Percentiles rank a stretch among this genome's conserved stretches.
phyloP scores from a whole-genome alignment of 2,797 vertebrate genomes.

The Etheostoma perlongum region DNA sequence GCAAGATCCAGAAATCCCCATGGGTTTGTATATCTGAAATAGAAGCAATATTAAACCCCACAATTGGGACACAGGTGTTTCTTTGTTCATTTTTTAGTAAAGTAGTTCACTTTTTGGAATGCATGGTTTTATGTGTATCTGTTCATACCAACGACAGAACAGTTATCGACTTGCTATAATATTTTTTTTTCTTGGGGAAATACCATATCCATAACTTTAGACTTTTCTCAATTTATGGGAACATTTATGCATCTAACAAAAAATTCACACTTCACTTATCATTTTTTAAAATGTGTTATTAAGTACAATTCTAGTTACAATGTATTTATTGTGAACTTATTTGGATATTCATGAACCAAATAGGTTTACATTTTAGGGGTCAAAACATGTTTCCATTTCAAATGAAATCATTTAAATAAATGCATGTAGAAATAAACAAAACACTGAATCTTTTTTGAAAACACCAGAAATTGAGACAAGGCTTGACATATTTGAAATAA shows the following conservation, averaged over 20 bases:
- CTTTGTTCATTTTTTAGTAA: not conserved
- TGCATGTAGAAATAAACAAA: not conserved
- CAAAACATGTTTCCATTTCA: not conserved
- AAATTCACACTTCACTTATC: not conserved
- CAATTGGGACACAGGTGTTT: not conserved
- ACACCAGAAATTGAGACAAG: not conserved
- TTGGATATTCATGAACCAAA: not conserved
- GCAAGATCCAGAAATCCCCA: not conserved
- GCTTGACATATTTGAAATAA: not conserved
- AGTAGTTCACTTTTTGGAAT: not conserved
- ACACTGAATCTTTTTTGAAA: conserved; percentile 1
- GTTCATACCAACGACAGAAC: not conserved
- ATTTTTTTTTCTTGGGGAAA: not conserved
- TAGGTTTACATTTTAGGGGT: not conserved
- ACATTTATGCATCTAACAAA: not conserved
- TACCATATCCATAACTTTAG: not conserved
- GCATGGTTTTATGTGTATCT: not conserved
- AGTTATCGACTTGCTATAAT: not conserved
- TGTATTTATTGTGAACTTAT: not conserved
- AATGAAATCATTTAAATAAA: not conserved
- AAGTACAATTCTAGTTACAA: not conserved
- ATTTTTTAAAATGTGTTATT: not conserved
- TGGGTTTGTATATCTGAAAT: not conserved
- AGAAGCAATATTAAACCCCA: not conserved
- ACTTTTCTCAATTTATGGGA: not conserved